Evolutionary conservation across 2,797 vertebrate species (phyloP).

Genomic region (Pangasius larnaudii): DNA sequence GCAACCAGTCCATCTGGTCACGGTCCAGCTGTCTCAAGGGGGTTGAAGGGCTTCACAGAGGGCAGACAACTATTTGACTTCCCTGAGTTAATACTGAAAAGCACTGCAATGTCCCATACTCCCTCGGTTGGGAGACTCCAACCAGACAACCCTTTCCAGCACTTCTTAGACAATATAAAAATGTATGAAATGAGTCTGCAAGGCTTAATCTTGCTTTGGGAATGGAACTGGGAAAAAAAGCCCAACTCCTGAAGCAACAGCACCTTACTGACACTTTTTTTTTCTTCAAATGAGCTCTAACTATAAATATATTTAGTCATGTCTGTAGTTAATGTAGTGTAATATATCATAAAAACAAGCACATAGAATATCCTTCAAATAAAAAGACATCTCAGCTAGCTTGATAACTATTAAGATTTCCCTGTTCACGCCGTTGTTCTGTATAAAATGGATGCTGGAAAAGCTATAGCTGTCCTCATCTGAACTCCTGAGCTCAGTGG

Average conservation of each 20-base stretch:
- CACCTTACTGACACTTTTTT: too few species aligned
- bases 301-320: neutral
- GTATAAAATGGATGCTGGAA: neutral
- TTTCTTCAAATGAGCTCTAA: too few species aligned
- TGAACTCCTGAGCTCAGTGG: constrained; percentile 38
- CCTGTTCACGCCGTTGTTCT: neutral
- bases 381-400: neutral
- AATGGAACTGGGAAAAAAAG: neutral
- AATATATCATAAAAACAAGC: neutral
- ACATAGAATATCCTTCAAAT: neutral
- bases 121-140: neutral
- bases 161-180: neutral
- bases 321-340: neutral
- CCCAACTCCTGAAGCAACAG: too few species aligned
- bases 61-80: constrained; percentile 61
- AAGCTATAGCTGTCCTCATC: constrained; percentile 26
- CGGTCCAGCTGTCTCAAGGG: constrained; percentile 68
- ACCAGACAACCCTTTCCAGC: neutral
- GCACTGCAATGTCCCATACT: constrained; percentile 6
- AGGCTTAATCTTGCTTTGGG: neutral
- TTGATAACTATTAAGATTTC: too few species aligned
- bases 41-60: constrained; percentile 56
- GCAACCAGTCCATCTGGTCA: constrained; percentile 71
- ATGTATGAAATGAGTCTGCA: neutral
- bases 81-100: constrained; percentile 46